A percentile compares a stretch with the other conserved stretches of the same genome.
Evolutionary conservation across 2,888 invertebrate species (phyloP).

Genomic region (Heliconius aoede): DNA sequence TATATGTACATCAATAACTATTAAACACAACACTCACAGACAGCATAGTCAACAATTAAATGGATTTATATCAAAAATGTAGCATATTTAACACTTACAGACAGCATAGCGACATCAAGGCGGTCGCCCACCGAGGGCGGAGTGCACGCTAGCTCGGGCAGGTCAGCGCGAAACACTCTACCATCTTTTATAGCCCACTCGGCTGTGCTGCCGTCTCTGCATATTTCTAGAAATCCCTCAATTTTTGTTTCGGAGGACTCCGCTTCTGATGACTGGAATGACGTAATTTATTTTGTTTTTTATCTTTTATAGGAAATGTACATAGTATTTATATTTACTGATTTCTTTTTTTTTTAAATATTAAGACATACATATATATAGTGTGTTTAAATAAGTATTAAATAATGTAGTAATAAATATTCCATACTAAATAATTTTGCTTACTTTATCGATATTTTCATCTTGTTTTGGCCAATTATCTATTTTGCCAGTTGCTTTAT

Average conservation of each 20-base stretch:
- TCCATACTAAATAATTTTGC: slow-evolving; percentile 31
- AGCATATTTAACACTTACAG: slow-evolving; percentile 54
- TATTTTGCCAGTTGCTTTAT: slow-evolving; percentile 86
- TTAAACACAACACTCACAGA: no score
- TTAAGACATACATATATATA: no score
- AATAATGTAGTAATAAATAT: neutral
- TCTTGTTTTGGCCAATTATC: slow-evolving; percentile 80
- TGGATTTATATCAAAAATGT: no score
- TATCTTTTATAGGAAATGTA: no score
- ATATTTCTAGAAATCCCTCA: slow-evolving; percentile 82
- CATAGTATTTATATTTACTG: no score
- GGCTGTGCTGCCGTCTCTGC: slow-evolving; percentile 83
- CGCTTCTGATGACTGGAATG: slow-evolving; percentile 58
- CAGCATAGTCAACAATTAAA: no score
- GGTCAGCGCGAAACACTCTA: slow-evolving; percentile 78
- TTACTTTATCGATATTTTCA: slow-evolving; percentile 73
- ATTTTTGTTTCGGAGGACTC: slow-evolving; percentile 55
- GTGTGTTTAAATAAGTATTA: neutral
- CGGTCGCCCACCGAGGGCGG: slow-evolving; percentile 80
- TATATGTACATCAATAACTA: no score
- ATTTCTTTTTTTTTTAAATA: no score
- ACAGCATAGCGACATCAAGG: slow-evolving; percentile 59
- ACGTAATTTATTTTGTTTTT: neutral
- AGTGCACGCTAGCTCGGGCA: slow-evolving; percentile 85
- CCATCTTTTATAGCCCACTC: slow-evolving; percentile 85